Evolutionary conservation across 2,797 vertebrate genomes (phyloP), one percentile per base, ranked within the genome.

Genomic region (Myiotriccus ornatus): DNA sequence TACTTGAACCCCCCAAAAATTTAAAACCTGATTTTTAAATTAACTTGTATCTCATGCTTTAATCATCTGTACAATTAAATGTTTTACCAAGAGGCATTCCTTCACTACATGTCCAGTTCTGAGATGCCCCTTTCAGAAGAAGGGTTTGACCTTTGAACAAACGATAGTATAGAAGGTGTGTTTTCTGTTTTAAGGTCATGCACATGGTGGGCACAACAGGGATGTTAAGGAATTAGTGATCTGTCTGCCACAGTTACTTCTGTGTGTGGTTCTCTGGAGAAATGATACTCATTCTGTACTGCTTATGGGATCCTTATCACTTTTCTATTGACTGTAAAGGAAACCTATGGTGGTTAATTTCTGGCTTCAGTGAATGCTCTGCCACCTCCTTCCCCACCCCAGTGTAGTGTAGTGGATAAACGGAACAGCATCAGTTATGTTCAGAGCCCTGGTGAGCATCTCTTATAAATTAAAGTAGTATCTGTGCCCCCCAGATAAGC

Each of bases 91-190:
- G 56, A 75, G 16, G 3, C 34, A 28, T 57, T 74, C 41, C 6
- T 62, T 88, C 43, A 57, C 27, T 50, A 50, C 84, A 44, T 82
- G 3, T 56, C 4, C 17, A 30, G 0, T 78, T 82, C 32, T 15
- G 16, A 60, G 41, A 34, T 63, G 9, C 10, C 4, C 62, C 0
- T 84, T 75, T 62, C 37, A 79, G 68, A 62, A 59, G 57, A 3
- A 0, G 3, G 25, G 4, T 14, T 60, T 91, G 43, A 49, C 23
- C 34, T 76, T 75, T 49, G 24, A n/a, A 14, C 21, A 73, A 34
- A 28, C 2, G 2, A 12, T 30, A 60, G 7, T 14, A 5, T 9
- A 6, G 10, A 43, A 27, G 7, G 4, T 14, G 2, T 62, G 11
- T 32, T 78, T 84, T 43, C 17, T 65, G 10, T 50, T 55, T n/a